Percentiles rank a stretch among this genome's conserved stretches.
phyloP scores from a whole-genome alignment of 2,113 vertebrate genomes.

The Smithornis capensis region DNA sequence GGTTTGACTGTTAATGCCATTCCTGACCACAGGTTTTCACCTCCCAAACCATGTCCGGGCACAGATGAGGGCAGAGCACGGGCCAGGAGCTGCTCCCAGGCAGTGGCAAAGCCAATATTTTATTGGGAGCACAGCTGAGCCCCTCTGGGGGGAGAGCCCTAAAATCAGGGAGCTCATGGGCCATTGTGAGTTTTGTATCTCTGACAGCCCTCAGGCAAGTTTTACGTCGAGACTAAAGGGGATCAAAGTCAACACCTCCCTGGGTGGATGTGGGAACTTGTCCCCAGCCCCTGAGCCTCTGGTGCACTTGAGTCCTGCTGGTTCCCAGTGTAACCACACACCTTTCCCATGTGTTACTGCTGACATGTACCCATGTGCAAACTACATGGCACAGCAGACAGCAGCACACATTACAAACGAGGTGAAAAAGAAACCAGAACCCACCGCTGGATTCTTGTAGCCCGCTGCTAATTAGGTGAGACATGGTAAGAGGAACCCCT shows the following conservation, averaged over 20 bases:
- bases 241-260: background rate
- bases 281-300: background rate
- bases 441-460: conserved; percentile 15
- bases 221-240: background rate
- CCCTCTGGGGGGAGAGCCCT: background rate
- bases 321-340: background rate
- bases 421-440: conserved; percentile 53
- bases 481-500: conserved; percentile 24
- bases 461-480: conserved; percentile 66
- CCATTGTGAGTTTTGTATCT: background rate
- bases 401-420: background rate
- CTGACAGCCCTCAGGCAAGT: background rate
- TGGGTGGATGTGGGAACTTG: background rate
- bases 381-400: background rate
- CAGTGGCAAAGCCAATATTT: background rate
- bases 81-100: background rate
- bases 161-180: background rate
- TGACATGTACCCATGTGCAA: conserved; percentile 3
- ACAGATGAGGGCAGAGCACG: background rate
- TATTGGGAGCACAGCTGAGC: background rate
- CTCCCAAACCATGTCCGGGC: background rate
- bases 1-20: background rate
- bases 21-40: background rate
- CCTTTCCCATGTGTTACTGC: background rate
- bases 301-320: background rate